Conservation (phyloP, 2,888 invertebrate species). For the Lasioglossum villosulum region DNA sequence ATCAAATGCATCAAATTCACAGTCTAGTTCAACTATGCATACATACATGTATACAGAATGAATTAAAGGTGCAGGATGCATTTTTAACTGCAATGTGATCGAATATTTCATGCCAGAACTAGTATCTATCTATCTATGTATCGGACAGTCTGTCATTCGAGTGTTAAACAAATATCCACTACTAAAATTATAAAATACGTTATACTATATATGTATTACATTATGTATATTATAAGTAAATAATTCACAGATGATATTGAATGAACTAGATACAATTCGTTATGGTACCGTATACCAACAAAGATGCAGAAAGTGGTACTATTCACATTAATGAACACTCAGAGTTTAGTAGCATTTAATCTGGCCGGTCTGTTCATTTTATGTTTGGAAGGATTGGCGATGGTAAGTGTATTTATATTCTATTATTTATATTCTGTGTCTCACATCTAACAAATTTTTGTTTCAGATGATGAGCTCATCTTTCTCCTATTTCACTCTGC, state of each 20-base stretch:
- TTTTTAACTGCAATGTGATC: no score
- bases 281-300: slow-evolving; percentile 34
- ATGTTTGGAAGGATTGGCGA: slow-evolving; percentile 37
- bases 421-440: neutral
- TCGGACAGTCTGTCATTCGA: no score
- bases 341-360: slow-evolving; percentile 12
- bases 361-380: slow-evolving; percentile 27
- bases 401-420: slow-evolving; percentile 15
- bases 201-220: neutral
- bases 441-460: neutral
- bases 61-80: no score
- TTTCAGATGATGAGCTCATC: slow-evolving; percentile 27
- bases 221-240: neutral
- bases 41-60: no score
- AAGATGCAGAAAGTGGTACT: slow-evolving; percentile 40
- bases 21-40: no score
- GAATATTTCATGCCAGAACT: no score
- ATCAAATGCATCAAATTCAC: no score
- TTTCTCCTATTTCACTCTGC: no score
- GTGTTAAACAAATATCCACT: no score
- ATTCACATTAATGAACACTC: slow-evolving; percentile 37
- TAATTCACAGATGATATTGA: neutral
- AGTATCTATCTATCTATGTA: no score
- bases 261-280: slow-evolving; percentile 43
- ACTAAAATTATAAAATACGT: no score